Conservation (phyloP, 2,888 invertebrate species). For the Zaprionus lineosus region DNA sequence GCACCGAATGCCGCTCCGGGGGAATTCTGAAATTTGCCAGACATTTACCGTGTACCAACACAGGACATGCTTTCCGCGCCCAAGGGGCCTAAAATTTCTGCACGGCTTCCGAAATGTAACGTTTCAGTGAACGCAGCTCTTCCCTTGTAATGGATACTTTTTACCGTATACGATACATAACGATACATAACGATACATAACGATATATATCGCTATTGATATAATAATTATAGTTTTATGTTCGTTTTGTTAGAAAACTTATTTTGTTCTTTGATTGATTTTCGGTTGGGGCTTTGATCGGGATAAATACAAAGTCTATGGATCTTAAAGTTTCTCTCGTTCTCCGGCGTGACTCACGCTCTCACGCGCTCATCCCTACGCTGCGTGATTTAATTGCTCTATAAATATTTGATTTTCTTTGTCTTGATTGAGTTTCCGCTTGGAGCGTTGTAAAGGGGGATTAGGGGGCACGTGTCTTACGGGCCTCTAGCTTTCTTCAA, state of each 20-base stretch:
- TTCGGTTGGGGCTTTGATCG: too few relatives aligned
- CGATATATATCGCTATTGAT: too few relatives aligned
- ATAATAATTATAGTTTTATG: too few relatives aligned
- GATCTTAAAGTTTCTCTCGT: too few relatives aligned
- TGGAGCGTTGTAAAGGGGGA: background rate
- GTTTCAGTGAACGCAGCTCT: background rate
- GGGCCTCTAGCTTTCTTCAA: constrained; percentile 13
- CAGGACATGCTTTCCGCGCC: constrained; percentile 1
- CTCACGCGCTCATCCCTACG: constrained; percentile 17
- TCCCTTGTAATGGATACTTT: too few relatives aligned
- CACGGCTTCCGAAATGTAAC: constrained; percentile 3
- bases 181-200: too few relatives aligned
- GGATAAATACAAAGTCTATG: too few relatives aligned
- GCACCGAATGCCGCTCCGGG: constrained; percentile 31
- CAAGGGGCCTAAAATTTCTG: background rate
- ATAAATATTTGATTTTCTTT: constrained; percentile 58
- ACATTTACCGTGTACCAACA: constrained; percentile 18
- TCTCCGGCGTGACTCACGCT: too few relatives aligned
- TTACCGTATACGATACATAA: too few relatives aligned
- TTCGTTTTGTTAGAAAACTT: too few relatives aligned
- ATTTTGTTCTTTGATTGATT: too few relatives aligned
- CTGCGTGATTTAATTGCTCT: constrained; percentile 42
- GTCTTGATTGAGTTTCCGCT: constrained; percentile 19
- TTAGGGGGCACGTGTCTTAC: constrained; percentile 35
- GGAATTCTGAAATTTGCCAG: constrained; percentile 48